phyloP scores from a whole-genome alignment of 2,113 vertebrate species.

The Cricetomys ansorgei region DNA sequence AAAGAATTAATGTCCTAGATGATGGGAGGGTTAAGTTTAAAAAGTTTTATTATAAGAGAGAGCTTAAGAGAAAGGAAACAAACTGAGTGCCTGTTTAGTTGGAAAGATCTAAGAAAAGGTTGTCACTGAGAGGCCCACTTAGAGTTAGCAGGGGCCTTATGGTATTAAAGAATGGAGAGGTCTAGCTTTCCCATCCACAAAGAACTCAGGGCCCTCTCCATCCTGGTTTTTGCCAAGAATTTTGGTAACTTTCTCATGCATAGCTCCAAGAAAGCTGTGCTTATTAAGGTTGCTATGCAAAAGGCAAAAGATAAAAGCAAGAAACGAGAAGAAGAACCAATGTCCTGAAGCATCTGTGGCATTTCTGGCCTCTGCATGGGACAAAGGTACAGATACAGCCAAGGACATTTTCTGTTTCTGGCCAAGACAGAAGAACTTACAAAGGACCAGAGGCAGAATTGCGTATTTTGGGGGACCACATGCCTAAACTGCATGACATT shows the following conservation, averaged over 20 bases:
- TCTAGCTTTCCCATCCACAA: not conserved
- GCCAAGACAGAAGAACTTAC: not conserved
- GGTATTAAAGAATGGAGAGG: not conserved
- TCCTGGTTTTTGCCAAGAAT: no score
- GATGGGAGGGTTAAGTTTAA: not conserved
- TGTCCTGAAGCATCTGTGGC: no score
- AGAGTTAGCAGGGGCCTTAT: not conserved
- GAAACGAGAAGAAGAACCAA: no score
- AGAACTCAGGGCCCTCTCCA: not conserved
- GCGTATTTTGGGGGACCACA: not conserved
- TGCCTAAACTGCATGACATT: not conserved
- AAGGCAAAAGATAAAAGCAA: not conserved
- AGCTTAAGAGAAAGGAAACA: no score
- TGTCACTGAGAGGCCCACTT: not conserved
- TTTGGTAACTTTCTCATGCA: not conserved
- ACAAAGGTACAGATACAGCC: no score
- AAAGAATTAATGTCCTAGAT: not conserved
- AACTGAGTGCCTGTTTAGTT: no score
- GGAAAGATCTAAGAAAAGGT: no score
- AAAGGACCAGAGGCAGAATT: not conserved
- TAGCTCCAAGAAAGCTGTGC: no score
- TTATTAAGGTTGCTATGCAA: not conserved
- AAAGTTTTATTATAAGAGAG: not conserved
- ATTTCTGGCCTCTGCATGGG: not conserved
- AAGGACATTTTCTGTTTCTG: not conserved